phyloP scores from a whole-genome alignment of 2,797 vertebrate genomes.

The Bothrops alternatus region DNA sequence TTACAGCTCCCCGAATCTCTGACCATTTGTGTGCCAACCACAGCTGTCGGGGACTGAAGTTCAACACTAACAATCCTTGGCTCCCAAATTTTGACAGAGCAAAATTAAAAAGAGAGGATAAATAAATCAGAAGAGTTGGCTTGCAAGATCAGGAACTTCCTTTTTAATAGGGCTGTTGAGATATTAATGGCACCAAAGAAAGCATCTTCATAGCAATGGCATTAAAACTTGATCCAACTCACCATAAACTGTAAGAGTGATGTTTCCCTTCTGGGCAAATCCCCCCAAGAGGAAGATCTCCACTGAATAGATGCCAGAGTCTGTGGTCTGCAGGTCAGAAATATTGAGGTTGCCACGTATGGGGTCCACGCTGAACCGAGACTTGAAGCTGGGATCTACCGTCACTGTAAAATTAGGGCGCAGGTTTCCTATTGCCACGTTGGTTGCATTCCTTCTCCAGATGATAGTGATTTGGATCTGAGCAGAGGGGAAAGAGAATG shows the following conservation, averaged over 20 bases:
- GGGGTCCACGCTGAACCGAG: slow-evolving; percentile 46
- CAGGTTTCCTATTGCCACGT: slow-evolving; percentile 46
- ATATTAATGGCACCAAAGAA: background rate
- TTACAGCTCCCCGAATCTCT: background rate
- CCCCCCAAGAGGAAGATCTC: slow-evolving; percentile 36
- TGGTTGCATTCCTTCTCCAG: slow-evolving; percentile 50
- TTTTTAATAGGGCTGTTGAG: background rate
- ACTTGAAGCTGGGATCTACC: slow-evolving; percentile 32
- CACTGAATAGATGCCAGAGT: slow-evolving; percentile 53
- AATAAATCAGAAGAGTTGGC: background rate
- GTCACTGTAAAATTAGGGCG: slow-evolving; percentile 38
- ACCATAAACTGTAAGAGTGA: slow-evolving; percentile 63
- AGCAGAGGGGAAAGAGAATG: slow-evolving; percentile 30
- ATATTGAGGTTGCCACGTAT: slow-evolving; percentile 47
- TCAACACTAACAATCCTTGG: background rate
- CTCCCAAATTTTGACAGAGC: background rate
- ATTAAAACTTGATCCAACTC: slow-evolving; percentile 33
- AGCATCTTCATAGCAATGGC: background rate
- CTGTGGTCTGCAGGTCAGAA: slow-evolving; percentile 9
- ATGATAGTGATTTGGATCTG: slow-evolving; percentile 43
- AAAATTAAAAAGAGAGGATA: background rate
- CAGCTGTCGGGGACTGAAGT: background rate
- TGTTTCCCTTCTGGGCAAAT: slow-evolving; percentile 4
- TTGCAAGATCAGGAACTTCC: background rate
- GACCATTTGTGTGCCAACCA: background rate